Base-by-base conservation (phyloP, 2,797 vertebrate genomes). In the Rallus crepitans region DNA sequence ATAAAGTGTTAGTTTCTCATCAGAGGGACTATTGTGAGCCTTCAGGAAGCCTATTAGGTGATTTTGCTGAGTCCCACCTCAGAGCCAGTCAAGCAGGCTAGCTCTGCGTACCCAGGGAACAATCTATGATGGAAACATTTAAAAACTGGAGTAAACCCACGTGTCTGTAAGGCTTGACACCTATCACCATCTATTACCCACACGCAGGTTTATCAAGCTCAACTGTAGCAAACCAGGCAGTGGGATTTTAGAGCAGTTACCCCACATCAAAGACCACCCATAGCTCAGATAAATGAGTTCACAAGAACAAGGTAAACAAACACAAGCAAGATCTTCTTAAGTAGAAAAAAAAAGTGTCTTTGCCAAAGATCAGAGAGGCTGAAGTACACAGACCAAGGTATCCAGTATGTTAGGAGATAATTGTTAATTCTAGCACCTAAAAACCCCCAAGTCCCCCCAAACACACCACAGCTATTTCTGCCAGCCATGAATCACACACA, bases 141-240 rank as follows among this genome's bases (percentile, higher is more conserved):
- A 47, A 80, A 39, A 59, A 2, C 6, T 9, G 15, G 33, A 63
- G 17, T 27, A 56, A 80, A 35, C 5, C 15, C 35, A 35, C 53
- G 31, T 1, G 7, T 4, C n/a, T 2, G 0, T 17, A 31, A 48
- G 48, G 79, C 11, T 40, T 37, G 65, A 33, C 28, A 68, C 30
- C n/a, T 31, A 20, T 5, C 50, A 40, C 30, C 48, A 59, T 8
- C 66, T 80, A 21, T 33, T 45, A 81, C 57, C 88, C 72, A 61
- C 23, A 14, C 25, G 27, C 19, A 75, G 77, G 75, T 61, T 61
- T 48, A 73, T 17, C 14, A 42, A 69, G 39, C 27, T 90, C 79
- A 64, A 77, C 76, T 52, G 56, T 4, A 91, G 57, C 72, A 83
- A 82, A 17, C 8, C 55, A 82, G 40, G 66, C 37, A 52, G 37